These are phyloP conservation scores for Spisula subtruncata DNA, from an alignment of 2,888 invertebrate genomes.

Conservation along the genomic window DNA sequence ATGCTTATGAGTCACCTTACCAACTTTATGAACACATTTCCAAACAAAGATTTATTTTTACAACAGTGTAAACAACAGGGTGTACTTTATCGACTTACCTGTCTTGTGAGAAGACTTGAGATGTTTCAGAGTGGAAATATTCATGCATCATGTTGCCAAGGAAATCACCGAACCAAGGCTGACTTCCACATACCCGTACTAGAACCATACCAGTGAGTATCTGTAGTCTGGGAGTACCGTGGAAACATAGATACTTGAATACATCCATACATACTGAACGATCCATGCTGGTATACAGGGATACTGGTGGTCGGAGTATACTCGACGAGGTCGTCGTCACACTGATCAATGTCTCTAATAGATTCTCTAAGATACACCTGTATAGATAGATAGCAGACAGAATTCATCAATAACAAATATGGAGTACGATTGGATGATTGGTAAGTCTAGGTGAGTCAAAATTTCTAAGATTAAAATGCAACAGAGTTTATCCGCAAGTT, in stretches of 20 bases:
- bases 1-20: no score
- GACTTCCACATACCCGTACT: slow-evolving; percentile 93
- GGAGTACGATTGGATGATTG: no score
- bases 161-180: slow-evolving; percentile 96
- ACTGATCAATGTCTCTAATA: slow-evolving; percentile 93
- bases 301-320: slow-evolving; percentile 87
- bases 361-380: slow-evolving; percentile 93
- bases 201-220: slow-evolving; percentile 90
- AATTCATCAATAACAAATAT: background rate
- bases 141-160: slow-evolving; percentile 94
- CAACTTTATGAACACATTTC: no score
- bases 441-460: no score
- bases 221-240: slow-evolving; percentile 93
- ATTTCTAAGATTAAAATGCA: no score
- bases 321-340: slow-evolving; percentile 81
- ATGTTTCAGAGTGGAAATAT: slow-evolving; percentile 93
- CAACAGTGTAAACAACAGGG: no score
- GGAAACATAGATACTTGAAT: slow-evolving; percentile 93
- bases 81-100: slow-evolving; percentile 89
- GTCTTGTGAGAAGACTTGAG: slow-evolving; percentile 94
- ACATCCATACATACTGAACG: slow-evolving; percentile 89
- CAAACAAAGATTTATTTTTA: no score
- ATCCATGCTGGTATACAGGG: slow-evolving; percentile 83
- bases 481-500: no score
- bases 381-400: background rate